Evolutionary conservation across 2,797 vertebrate genomes (phyloP), one percentile per base, ranked within the genome.

Genomic region (Tauraco hartlaubi): DNA sequence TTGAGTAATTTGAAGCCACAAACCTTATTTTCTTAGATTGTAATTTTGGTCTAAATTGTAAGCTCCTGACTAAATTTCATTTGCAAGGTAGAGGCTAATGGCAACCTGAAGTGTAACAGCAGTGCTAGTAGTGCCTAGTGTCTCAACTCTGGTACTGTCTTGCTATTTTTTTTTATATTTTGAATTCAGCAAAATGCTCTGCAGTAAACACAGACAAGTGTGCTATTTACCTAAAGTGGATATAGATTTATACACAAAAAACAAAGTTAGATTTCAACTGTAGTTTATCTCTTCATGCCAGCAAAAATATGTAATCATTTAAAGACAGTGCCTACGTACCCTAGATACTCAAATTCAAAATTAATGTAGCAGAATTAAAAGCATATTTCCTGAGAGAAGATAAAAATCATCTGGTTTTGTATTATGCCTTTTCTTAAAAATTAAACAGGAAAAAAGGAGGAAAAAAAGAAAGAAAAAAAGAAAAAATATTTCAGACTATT

Each of bases 321-420:
- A 43, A 23, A 79, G 37, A 62, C 17, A 22, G 43, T 28, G 15
- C 73, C 41, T 48, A 66, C 44, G n/a, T 48, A 89, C 35, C 12
- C 43, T 71, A 89, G 46, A 61, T 85, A 74, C 21, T 91, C 39
- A 89, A 93, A 66, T 66, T 78, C 31, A 26, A 80, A 92, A 74
- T 67, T 88, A 86, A 79, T 69, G n/a, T 37, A 86, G 44, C 15
- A 52, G 69, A 46, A 37, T 20, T 10, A 18, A 85, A 58, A 86
- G 19, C 37, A 41, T 22, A 17, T 55, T 97, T 92, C 9, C 35
- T 85, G 68, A 68, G 96, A 79, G 8, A 67, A 59, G 26, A 46
- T 51, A 33, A 80, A 88, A 93, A 56, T 28, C 1, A 2, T 11
- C 9, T 6, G 4, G 5, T 15, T 89, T 67, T 84, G 7, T 46